phyloP scores from a whole-genome alignment of 2,797 vertebrate genomes.

The Chrysocyon brachyurus region DNA sequence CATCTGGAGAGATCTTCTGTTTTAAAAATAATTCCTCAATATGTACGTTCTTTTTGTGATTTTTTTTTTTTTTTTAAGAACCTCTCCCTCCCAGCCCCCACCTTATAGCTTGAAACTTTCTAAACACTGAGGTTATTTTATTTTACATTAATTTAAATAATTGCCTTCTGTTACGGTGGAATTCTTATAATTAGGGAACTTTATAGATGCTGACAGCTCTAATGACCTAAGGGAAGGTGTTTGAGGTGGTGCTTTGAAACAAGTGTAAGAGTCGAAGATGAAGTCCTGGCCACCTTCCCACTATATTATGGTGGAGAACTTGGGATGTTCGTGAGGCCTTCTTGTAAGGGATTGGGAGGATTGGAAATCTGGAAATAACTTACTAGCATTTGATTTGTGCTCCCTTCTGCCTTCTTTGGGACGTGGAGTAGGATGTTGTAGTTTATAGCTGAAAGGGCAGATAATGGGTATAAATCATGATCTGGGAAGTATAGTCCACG shows the following conservation, averaged over 20 bases:
- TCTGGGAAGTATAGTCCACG: constrained; percentile 44
- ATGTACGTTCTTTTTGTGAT: constrained; percentile 1
- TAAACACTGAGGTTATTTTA: neutral
- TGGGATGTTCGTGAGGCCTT: neutral
- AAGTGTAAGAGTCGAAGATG: neutral
- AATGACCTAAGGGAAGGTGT: neutral
- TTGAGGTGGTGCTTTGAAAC: neutral
- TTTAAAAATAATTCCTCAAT: constrained; percentile 18
- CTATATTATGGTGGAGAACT: neutral
- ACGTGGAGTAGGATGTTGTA: neutral
- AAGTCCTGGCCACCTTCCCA: neutral
- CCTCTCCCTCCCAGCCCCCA: neutral
- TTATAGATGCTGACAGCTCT: neutral
- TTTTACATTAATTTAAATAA: neutral
- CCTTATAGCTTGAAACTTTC: neutral
- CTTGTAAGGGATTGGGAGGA: neutral
- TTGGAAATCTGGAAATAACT: constrained; percentile 6
- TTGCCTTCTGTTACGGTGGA: neutral
- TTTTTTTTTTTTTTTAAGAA: neutral
- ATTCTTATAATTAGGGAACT: neutral
- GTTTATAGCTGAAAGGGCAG: neutral
- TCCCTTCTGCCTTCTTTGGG: neutral
- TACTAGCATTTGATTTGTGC: neutral
- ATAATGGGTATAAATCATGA: constrained; percentile 48
- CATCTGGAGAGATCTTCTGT: neutral